These are phyloP conservation scores for Actinemys pallida DNA, from an alignment of 2,113 vertebrate genomes.

Conservation along the genomic window DNA sequence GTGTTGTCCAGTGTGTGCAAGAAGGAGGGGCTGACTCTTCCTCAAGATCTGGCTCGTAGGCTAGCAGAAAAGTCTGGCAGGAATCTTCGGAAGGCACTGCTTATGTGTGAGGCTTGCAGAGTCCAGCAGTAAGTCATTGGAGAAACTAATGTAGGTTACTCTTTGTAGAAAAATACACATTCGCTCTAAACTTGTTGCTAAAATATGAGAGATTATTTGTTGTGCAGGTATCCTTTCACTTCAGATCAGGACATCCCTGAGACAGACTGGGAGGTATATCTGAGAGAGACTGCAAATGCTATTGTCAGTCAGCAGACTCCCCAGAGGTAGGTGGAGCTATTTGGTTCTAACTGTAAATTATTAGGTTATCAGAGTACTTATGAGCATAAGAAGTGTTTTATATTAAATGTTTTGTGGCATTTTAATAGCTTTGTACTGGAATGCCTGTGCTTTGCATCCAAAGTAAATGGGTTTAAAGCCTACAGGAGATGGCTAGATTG, in stretches of 20 bases:
- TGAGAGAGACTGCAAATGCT: slow-evolving; percentile 94
- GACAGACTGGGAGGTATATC: slow-evolving; percentile 97
- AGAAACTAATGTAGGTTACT: background rate
- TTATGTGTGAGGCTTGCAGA: slow-evolving; percentile 98
- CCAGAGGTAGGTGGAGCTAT: slow-evolving; percentile 83
- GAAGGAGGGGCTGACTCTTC: slow-evolving; percentile 93
- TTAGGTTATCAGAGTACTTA: background rate
- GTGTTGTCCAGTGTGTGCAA: slow-evolving; percentile 92
- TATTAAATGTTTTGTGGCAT: background rate
- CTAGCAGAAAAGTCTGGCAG: slow-evolving; percentile 92
- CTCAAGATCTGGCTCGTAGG: slow-evolving; percentile 88
- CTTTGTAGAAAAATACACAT: background rate
- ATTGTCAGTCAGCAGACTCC: slow-evolving; percentile 95
- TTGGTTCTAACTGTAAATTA: background rate
- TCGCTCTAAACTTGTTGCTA: background rate
- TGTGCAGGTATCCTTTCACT: slow-evolving; percentile 91
- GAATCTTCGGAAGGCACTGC: slow-evolving; percentile 94
- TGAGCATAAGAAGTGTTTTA: accelerated
- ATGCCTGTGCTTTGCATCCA: background rate
- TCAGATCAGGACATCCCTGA: slow-evolving; percentile 93
- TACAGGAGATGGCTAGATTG: background rate
- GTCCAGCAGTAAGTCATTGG: slow-evolving; percentile 94
- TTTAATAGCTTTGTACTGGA: background rate
- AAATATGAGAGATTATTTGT: background rate
- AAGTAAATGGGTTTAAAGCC: background rate